Conservation (phyloP, 2,113 vertebrate genomes). For the Corapipo altera region DNA sequence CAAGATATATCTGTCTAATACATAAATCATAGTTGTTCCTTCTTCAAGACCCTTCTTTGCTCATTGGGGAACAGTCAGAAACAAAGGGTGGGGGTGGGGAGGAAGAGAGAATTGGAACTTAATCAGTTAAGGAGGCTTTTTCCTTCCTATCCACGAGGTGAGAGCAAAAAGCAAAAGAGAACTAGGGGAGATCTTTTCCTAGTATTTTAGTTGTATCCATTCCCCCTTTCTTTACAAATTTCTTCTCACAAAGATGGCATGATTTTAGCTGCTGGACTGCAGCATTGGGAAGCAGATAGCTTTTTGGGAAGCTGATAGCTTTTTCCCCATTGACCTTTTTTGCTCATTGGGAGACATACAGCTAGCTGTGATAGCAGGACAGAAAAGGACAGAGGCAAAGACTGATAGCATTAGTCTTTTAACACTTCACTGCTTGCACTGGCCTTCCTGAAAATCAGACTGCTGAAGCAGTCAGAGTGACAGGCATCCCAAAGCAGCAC, state of each 20-base stretch:
- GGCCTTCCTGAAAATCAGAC: neutral
- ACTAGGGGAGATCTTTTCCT: neutral
- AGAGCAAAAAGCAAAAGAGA: neutral
- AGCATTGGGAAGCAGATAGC: neutral
- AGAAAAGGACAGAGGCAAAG: neutral
- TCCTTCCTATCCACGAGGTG: neutral
- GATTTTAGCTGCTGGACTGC: neutral
- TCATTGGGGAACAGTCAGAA: neutral
- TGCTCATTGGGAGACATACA: neutral
- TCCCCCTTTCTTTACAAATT: neutral
- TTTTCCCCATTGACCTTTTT: neutral
- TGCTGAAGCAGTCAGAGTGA: neutral
- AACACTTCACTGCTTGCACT: neutral
- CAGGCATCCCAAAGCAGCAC: neutral
- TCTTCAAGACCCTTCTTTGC: neutral
- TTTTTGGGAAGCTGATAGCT: neutral
- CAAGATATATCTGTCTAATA: neutral
- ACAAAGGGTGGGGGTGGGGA: neutral
- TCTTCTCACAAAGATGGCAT: neutral
- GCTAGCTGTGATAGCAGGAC: neutral
- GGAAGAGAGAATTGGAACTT: neutral
- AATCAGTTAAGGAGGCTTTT: neutral
- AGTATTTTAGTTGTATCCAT: neutral
- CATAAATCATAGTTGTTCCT: neutral
- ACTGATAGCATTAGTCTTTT: neutral